These are phyloP conservation scores for Nothoprocta pentlandii DNA, from an alignment of 2,113 vertebrate genomes.

Conservation along the genomic window DNA sequence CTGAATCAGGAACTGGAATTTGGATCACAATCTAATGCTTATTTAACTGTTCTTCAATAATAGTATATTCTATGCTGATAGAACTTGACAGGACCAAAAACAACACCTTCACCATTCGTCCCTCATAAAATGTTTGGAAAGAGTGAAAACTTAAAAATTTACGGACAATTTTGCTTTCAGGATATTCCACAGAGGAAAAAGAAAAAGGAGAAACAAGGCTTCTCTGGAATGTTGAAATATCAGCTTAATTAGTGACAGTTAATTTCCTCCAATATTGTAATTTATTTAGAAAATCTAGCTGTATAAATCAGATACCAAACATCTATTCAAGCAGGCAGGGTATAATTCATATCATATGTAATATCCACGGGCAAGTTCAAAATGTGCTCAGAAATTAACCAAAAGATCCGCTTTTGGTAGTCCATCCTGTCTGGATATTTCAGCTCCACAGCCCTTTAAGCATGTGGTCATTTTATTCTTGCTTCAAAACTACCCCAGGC, in stretches of 20 bases:
- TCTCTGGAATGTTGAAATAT: background rate
- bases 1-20: background rate
- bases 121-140: background rate
- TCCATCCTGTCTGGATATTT: background rate
- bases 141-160: background rate
- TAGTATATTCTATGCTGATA: background rate
- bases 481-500: background rate
- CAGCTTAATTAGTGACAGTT: slow-evolving; percentile 2
- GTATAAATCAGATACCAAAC: background rate
- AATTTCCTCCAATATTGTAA: background rate
- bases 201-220: background rate
- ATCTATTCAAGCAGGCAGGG: background rate
- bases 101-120: background rate
- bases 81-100: background rate
- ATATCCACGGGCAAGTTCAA: fast-evolving
- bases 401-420: background rate
- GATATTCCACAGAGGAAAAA: background rate
- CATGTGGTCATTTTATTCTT: background rate
- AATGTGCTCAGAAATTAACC: background rate
- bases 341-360: background rate
- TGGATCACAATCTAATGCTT: background rate
- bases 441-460: background rate
- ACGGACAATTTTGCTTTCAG: background rate
- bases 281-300: background rate
- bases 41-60: background rate